Conservation (phyloP, 1,140 invertebrate genomes). For the Stenopsyche tienmushanensis region DNA sequence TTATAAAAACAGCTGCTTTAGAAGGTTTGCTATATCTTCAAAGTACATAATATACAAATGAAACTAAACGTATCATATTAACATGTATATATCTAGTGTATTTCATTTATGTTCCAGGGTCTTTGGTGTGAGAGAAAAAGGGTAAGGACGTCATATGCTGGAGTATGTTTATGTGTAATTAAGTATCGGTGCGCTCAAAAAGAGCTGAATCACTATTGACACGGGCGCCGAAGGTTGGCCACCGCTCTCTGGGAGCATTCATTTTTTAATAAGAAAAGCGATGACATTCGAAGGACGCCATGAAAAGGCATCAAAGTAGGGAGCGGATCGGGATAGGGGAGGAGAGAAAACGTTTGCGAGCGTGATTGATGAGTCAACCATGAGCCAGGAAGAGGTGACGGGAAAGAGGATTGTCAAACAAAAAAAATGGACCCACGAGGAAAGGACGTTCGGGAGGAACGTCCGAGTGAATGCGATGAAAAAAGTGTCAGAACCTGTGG, state of each 20-base stretch:
- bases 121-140: not conserved
- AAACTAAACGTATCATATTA: too few relatives aligned
- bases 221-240: not conserved
- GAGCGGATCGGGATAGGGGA: not conserved
- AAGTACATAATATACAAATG: too few relatives aligned
- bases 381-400: not conserved
- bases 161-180: not conserved
- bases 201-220: not conserved
- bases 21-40: too few relatives aligned
- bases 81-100: too few relatives aligned
- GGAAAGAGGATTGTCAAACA: not conserved
- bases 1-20: too few relatives aligned
- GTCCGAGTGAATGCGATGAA: not conserved
- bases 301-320: conserved; percentile 12
- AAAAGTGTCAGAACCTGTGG: conserved; percentile 1
- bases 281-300: conserved; percentile 23
- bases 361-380: conserved; percentile 33
- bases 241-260: not conserved
- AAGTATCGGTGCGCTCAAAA: too few relatives aligned
- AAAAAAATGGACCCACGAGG: not conserved
- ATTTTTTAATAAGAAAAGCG: conserved; percentile 30
- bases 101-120: too few relatives aligned
- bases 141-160: not conserved
- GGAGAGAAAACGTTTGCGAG: conserved; percentile 14
- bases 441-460: not conserved